These are phyloP conservation scores for Auanema freiburgensis DNA, from an alignment of 2,888 invertebrate species.

Conservation along the genomic window DNA sequence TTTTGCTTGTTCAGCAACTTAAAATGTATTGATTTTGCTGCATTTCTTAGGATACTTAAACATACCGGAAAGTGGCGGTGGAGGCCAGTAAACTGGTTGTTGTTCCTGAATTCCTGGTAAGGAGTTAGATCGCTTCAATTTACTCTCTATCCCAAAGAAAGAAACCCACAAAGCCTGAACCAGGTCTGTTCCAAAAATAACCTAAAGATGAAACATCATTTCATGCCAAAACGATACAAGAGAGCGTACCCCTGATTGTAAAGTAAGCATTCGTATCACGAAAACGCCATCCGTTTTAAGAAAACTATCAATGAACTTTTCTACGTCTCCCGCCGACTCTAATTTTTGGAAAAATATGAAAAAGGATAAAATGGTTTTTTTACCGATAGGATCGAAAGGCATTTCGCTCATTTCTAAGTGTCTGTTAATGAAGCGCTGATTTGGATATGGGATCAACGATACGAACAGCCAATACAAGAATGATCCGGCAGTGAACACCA, in stretches of 20 bases:
- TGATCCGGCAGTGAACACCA: constrained; percentile 54
- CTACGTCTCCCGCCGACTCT: constrained; percentile 47
- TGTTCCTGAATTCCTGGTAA: constrained; percentile 32
- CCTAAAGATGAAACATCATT: constrained; percentile 11
- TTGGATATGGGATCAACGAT: constrained; percentile 45
- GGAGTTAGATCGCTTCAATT: constrained; percentile 54
- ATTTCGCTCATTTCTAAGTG: constrained; percentile 64
- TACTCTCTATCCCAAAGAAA: constrained; percentile 49
- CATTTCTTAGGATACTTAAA: not conserved
- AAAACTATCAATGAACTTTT: constrained; percentile 54
- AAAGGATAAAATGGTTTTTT: not conserved
- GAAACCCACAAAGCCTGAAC: constrained; percentile 57
- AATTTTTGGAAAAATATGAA: too few relatives aligned
- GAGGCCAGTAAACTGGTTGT: constrained; percentile 22
- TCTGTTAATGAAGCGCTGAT: constrained; percentile 54
- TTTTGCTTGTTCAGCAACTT: constrained; percentile 1
- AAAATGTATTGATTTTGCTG: constrained; percentile 5
- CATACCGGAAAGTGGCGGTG: constrained; percentile 22
- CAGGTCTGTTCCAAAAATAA: constrained; percentile 63
- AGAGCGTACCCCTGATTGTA: constrained; percentile 52
- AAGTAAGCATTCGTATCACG: constrained; percentile 62
- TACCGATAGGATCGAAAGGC: constrained; percentile 55
- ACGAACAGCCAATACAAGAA: constrained; percentile 61
- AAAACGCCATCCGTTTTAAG: constrained; percentile 62
- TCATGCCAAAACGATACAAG: not conserved